These are phyloP conservation scores for Centropristis striata DNA, from an alignment of 2,113 vertebrate genomes.

Conservation along the genomic window DNA sequence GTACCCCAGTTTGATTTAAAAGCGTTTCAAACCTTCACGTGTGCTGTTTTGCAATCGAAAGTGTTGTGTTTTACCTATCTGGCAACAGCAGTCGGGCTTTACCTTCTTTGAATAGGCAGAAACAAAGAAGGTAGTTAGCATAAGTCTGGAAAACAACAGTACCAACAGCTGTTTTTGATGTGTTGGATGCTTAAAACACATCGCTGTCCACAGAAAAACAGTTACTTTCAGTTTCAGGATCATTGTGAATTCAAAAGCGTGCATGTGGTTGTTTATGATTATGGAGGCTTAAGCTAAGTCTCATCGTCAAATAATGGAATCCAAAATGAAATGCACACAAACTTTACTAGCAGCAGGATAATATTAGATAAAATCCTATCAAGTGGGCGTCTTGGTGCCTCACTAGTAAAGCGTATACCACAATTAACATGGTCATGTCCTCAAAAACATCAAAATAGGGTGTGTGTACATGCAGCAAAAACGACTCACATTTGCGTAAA, in stretches of 20 bases:
- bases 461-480: too few species aligned
- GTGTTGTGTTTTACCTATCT: not conserved
- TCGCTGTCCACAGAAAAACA: not conserved
- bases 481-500: too few species aligned
- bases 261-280: not conserved
- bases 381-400: too few species aligned
- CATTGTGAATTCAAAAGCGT: not conserved
- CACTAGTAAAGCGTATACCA: too few species aligned
- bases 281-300: not conserved
- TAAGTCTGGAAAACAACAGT: not conserved
- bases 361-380: constrained; percentile 1
- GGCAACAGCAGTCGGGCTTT: not conserved
- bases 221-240: not conserved
- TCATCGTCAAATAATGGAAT: constrained; percentile 35
- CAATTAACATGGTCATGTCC: too few species aligned
- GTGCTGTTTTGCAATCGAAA: not conserved
- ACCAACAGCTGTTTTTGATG: not conserved
- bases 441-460: too few species aligned
- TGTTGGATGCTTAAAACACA: not conserved
- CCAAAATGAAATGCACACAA: constrained; percentile 11
- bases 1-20: not conserved
- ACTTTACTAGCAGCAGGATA: constrained; percentile 15
- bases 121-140: not conserved
- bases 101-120: not conserved
- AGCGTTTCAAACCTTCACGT: too few species aligned